Evolutionary conservation across 2,888 invertebrate genomes (phyloP).

Genomic region (Odontocolon sp.): DNA sequence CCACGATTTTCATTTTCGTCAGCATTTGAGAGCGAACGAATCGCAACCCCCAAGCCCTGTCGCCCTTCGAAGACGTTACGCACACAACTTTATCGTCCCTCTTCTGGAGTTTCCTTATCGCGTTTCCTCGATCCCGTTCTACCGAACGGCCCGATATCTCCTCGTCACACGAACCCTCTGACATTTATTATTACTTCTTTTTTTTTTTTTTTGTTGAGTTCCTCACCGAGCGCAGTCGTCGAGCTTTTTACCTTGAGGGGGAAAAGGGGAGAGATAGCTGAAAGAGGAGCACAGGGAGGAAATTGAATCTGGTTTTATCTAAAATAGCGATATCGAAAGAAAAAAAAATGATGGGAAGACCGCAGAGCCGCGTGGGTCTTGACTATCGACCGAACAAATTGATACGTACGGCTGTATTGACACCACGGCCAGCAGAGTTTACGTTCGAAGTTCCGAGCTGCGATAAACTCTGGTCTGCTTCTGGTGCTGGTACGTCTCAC

Average conservation of each 20-base stretch:
- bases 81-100: constrained; percentile 61
- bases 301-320: constrained; percentile 80
- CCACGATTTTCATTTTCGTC: too few relatives aligned
- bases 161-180: constrained; percentile 68
- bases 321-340: constrained; percentile 67
- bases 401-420: constrained; percentile 64
- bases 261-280: constrained; percentile 11
- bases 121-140: constrained; percentile 49
- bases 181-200: constrained; percentile 66
- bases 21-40: background rate
- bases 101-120: constrained; percentile 51
- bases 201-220: constrained; percentile 63
- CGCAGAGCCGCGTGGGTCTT: constrained; percentile 8
- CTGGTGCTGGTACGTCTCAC: background rate
- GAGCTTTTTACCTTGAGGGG: constrained; percentile 28
- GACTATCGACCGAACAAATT: constrained; percentile 71
- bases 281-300: constrained; percentile 66
- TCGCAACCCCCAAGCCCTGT: constrained; percentile 47
- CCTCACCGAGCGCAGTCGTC: constrained; percentile 57
- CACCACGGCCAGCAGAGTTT: constrained; percentile 33
- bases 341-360: constrained; percentile 44
- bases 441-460: background rate
- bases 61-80: constrained; percentile 52
- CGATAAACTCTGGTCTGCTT: constrained; percentile 50
- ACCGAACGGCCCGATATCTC: constrained; percentile 65